Conservation (phyloP, 2,113 vertebrate species). For the Etheostoma spectabile region DNA sequence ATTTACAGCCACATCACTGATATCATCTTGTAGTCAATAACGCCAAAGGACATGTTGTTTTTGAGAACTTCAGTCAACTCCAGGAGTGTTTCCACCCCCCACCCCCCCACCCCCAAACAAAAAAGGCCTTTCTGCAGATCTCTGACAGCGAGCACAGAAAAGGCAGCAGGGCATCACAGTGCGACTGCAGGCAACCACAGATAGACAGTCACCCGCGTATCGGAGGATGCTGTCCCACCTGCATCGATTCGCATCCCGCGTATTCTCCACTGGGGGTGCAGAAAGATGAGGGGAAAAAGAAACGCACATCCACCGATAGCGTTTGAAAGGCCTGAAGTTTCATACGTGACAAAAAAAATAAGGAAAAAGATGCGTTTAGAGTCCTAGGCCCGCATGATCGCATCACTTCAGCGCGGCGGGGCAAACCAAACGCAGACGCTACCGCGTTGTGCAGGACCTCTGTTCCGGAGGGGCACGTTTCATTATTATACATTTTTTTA, state of each 20-base stretch:
- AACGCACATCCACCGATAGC: neutral
- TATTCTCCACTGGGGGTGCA: conserved; percentile 54
- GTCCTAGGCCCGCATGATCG: conserved; percentile 18
- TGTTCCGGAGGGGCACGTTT: conserved; percentile 12
- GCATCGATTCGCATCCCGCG: conserved; percentile 64
- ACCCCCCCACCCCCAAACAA: neutral
- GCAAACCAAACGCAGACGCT: neutral
- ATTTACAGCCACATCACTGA: conserved; percentile 65
- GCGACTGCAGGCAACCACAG: conserved; percentile 42
- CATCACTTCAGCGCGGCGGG: conserved; percentile 2
- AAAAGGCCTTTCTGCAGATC: conserved; percentile 6
- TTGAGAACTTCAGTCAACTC: conserved; percentile 59
- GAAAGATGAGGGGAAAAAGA: neutral
- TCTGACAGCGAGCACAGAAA: neutral
- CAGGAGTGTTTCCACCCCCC: neutral
- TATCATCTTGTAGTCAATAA: conserved; percentile 65
- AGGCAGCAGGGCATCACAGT: conserved; percentile 42
- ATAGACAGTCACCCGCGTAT: conserved; percentile 48
- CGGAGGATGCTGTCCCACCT: conserved; percentile 66
- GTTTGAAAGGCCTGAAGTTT: conserved; percentile 18
- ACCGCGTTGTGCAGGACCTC: conserved; percentile 40
- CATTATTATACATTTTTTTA: neutral
- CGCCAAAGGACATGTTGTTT: conserved; percentile 62
- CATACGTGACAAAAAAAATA: neutral
- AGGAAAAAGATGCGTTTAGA: conserved; percentile 26